Evolutionary conservation across 1,140 invertebrate species (phyloP).

Genomic region (Brachionus rotundiformis): DNA sequence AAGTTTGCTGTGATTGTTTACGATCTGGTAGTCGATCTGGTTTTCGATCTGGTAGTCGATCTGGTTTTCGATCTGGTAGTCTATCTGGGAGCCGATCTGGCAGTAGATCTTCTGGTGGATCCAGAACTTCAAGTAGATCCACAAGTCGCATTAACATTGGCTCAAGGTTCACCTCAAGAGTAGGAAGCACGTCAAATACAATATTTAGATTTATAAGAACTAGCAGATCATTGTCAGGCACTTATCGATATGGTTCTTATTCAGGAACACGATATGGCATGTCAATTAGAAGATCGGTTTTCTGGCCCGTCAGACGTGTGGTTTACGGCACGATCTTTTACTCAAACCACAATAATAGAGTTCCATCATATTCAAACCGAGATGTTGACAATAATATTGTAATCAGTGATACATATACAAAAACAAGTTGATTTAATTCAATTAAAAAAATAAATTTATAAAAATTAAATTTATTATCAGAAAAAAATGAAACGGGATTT

Average conservation of each 20-base stretch:
- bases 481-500: neutral
- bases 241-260: neutral
- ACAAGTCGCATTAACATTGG: neutral
- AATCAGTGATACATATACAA: neutral
- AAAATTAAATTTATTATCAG: neutral
- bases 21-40: no score
- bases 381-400: neutral
- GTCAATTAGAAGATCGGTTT: constrained; percentile 31
- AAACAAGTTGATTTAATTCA: no score
- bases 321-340: constrained; percentile 10
- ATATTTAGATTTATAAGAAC: neutral
- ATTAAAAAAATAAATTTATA: neutral
- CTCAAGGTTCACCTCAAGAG: constrained; percentile 24
- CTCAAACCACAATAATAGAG: neutral
- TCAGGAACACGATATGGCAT: constrained; percentile 22
- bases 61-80: neutral
- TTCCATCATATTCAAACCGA: neutral
- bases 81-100: no score
- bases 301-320: constrained; percentile 49
- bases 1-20: neutral
- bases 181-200: neutral
- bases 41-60: neutral
- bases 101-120: neutral
- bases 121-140: neutral
- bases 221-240: neutral